These are phyloP conservation scores for Drosophila neutralis DNA, from an alignment of 2,888 invertebrate genomes.

Conservation along the genomic window DNA sequence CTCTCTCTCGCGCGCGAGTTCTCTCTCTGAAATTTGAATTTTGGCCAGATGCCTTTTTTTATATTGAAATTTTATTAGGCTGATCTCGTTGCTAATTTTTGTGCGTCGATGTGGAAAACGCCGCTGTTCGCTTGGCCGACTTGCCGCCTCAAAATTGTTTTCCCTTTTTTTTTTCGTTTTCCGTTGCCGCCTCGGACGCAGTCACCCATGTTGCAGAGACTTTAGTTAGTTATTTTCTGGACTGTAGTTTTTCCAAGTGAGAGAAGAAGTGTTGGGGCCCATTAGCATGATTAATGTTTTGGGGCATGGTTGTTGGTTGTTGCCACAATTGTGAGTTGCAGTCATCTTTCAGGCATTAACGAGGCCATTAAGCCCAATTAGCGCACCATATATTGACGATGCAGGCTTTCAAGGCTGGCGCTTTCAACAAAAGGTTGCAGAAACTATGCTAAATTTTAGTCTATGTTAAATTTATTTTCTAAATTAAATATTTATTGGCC, in stretches of 20 bases:
- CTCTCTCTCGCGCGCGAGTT: slow-evolving; percentile 20
- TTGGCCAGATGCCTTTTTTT: slow-evolving; percentile 28
- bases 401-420: slow-evolving; percentile 42
- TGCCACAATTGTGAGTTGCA: slow-evolving; percentile 1
- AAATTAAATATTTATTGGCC: background rate
- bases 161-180: slow-evolving; percentile 65
- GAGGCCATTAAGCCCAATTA: slow-evolving; percentile 43
- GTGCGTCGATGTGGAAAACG: slow-evolving; percentile 77
- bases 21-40: slow-evolving; percentile 55
- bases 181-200: slow-evolving; percentile 50
- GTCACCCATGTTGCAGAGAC: slow-evolving; percentile 65
- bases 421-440: slow-evolving; percentile 20
- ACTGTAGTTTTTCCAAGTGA: slow-evolving; percentile 56
- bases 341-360: slow-evolving; percentile 41
- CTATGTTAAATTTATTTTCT: background rate
- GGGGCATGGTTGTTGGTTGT: slow-evolving; percentile 8
- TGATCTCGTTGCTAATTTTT: slow-evolving; percentile 77
- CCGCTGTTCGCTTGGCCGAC: slow-evolving; percentile 68
- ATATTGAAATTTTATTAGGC: slow-evolving; percentile 63
- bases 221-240: slow-evolving; percentile 67
- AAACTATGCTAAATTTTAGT: background rate
- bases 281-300: slow-evolving; percentile 76
- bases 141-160: slow-evolving; percentile 59
- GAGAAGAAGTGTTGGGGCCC: slow-evolving; percentile 64
- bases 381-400: slow-evolving; percentile 22